Conservation (phyloP, 2,797 vertebrate genomes). For the Peromyscus aztecus region DNA sequence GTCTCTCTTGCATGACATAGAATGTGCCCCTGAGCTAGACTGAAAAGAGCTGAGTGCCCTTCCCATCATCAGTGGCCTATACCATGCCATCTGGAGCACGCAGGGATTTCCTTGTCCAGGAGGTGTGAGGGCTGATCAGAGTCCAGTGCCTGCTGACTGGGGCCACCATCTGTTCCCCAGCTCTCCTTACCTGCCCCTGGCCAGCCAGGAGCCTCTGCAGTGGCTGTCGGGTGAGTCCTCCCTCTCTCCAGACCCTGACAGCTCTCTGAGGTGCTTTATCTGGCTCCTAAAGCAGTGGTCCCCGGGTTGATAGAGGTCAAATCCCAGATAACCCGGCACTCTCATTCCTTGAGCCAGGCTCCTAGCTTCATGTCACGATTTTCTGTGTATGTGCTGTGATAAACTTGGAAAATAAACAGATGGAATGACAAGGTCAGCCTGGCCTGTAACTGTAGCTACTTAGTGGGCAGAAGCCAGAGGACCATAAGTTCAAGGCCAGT, state of each 20-base stretch:
- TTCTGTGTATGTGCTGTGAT: not conserved
- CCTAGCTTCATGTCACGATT: not conserved
- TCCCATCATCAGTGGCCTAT: not conserved
- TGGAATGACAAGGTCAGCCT: not conserved
- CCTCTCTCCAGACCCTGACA: not conserved
- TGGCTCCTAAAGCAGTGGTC: not conserved
- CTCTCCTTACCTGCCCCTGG: conserved; percentile 30
- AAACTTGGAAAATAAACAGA: conserved; percentile 51
- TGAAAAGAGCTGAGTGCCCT: not conserved
- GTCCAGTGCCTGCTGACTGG: not conserved
- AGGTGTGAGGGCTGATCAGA: not conserved
- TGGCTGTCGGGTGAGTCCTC: too few relatives aligned
- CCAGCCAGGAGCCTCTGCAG: not conserved
- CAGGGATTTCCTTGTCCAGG: conserved; percentile 55
- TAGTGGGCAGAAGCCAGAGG: not conserved
- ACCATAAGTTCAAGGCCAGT: not conserved
- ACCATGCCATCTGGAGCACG: conserved; percentile 38
- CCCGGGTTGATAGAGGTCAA: conserved; percentile 32
- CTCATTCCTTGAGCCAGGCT: not conserved
- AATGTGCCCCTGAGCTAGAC: not conserved
- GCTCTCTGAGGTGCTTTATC: not conserved
- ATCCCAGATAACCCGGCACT: not conserved
- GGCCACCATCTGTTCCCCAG: conserved; percentile 51
- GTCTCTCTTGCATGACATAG: conserved; percentile 5
- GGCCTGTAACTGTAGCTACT: not conserved